Evolutionary conservation across 2,888 invertebrate genomes (phyloP).

Genomic region (Germaria angustata): DNA sequence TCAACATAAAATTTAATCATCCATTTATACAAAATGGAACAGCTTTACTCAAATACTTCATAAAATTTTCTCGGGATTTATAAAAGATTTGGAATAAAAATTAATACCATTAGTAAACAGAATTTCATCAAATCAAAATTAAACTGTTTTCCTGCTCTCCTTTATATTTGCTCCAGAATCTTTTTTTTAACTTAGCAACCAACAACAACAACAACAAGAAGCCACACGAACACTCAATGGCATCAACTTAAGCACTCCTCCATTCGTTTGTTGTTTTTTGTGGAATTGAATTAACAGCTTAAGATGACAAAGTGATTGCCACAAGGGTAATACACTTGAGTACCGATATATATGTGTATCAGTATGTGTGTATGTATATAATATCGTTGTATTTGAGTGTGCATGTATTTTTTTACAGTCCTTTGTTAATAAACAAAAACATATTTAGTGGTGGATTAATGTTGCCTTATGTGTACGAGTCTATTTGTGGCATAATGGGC

Average conservation of each 20-base stretch:
- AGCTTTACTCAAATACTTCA: neutral
- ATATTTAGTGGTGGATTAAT: conserved; percentile 55
- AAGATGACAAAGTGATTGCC: conserved; percentile 67
- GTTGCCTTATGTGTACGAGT: conserved; percentile 30
- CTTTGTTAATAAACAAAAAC: conserved; percentile 39
- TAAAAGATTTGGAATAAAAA: conserved; percentile 51
- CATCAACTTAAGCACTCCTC: conserved; percentile 41
- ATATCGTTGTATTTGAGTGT: conserved; percentile 8
- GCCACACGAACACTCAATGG: conserved; percentile 27
- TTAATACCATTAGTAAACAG: conserved; percentile 57
- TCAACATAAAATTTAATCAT: neutral
- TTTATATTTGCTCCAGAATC: neutral
- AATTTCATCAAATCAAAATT: conserved; percentile 64
- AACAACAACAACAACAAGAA: neutral
- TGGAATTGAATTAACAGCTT: conserved; percentile 65
- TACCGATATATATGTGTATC: neutral
- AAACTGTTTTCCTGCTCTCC: conserved; percentile 40
- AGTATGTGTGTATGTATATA: no score
- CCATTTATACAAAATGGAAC: neutral
- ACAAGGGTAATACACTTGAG: conserved; percentile 59
- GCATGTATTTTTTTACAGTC: conserved; percentile 6
- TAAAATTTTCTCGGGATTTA: no score
- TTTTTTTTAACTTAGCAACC: conserved; percentile 3
- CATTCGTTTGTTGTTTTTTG: conserved; percentile 28
- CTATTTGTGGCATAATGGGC: conserved; percentile 32